A percentile compares a stretch with the other conserved stretches of the same genome.
Conservation (phyloP, 2,888 invertebrate genomes). For the Xanthorhoe designata region DNA sequence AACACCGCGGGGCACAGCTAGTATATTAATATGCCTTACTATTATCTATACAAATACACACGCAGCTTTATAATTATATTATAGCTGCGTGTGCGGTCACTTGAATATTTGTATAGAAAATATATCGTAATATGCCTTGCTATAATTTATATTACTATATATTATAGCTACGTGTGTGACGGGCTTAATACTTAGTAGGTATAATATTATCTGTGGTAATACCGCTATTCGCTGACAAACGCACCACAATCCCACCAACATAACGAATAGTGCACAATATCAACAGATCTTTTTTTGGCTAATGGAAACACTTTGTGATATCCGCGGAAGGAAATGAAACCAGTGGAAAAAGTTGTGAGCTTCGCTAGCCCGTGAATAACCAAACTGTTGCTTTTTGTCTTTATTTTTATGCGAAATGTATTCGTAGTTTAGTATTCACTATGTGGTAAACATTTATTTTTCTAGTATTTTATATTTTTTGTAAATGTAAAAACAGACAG, state of each 20-base stretch:
- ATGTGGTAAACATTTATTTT: no score
- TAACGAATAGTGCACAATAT: conserved; percentile 49
- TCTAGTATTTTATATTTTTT: no score
- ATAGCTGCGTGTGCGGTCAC: no score
- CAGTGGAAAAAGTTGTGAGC: conserved; percentile 4
- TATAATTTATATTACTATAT: no score
- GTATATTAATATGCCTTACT: no score
- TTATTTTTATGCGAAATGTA: not conserved
- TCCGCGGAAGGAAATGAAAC: conserved; percentile 26
- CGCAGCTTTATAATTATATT: no score
- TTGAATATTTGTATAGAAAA: no score
- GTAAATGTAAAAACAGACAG: no score
- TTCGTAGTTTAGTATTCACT: not conserved
- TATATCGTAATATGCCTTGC: no score
- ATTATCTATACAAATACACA: no score
- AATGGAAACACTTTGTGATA: conserved; percentile 34
- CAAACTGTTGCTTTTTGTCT: conserved; percentile 15
- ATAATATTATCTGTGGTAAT: not conserved
- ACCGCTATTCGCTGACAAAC: conserved; percentile 17
- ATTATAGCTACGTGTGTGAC: no score
- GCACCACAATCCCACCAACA: conserved; percentile 9
- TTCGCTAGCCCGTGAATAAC: not conserved
- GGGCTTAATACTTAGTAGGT: not conserved
- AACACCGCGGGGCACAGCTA: no score
- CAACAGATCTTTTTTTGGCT: conserved; percentile 45